Percentiles rank a stretch among this genome's conserved stretches.
Evolutionary conservation across 2,113 vertebrate genomes (phyloP).

Genomic region (Pseudorectes ferrugineus): DNA sequence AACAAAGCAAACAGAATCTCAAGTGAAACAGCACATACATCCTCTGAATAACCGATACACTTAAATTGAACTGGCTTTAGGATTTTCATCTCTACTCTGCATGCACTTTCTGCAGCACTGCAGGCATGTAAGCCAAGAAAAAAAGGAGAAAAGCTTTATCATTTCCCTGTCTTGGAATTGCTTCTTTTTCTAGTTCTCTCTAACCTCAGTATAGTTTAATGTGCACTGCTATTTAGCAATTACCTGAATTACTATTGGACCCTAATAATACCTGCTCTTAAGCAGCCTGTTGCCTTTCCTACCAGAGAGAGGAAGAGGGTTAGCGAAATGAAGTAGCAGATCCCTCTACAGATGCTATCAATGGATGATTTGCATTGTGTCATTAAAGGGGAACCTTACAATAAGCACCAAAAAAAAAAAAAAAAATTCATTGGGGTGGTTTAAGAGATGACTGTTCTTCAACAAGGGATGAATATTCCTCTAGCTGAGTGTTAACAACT

Average conservation of each 20-base stretch:
- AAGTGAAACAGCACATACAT: background rate
- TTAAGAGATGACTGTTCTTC: background rate
- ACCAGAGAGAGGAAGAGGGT: background rate
- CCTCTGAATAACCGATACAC: background rate
- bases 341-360: background rate
- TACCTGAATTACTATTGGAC: background rate
- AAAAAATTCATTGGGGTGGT: background rate
- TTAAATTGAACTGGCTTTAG: background rate
- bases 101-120: background rate
- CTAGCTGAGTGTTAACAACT: background rate
- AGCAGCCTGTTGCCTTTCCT: background rate
- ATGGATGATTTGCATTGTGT: background rate
- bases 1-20: background rate
- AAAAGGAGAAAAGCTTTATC: rapidly evolving
- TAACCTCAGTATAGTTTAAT: background rate
- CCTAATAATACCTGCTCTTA: background rate
- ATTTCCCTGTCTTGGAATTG: background rate
- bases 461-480: background rate
- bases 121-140: background rate
- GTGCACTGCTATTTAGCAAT: background rate
- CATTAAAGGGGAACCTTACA: background rate
- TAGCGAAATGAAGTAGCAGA: background rate
- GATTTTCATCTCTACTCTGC: background rate
- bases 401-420: background rate
- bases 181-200: background rate